Conservation (phyloP, 2,113 vertebrate species). For the Sebastes fasciatus region DNA sequence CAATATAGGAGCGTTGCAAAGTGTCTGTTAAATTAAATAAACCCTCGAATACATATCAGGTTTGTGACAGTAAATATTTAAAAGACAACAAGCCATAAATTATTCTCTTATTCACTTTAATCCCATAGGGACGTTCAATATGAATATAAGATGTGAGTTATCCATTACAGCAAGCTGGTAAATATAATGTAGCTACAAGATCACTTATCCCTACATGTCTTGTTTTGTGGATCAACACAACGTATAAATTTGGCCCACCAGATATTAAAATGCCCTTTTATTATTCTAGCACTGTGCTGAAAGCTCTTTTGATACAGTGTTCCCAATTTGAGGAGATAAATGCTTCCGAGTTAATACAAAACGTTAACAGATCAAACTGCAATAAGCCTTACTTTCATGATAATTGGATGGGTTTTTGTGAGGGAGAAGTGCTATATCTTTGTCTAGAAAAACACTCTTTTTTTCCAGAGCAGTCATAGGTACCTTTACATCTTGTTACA, state of each 20-base stretch:
- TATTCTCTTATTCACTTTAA: background rate
- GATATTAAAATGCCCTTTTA: slow-evolving; percentile 16
- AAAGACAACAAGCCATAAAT: slow-evolving; percentile 9
- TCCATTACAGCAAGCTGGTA: background rate
- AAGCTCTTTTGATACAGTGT: slow-evolving; percentile 2
- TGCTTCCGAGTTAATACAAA: slow-evolving; percentile 32
- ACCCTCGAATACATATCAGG: background rate
- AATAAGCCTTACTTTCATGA: background rate
- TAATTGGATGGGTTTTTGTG: background rate
- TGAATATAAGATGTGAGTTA: background rate
- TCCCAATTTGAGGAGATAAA: slow-evolving; percentile 9
- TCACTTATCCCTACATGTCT: background rate
- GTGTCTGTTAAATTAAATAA: slow-evolving; percentile 18
- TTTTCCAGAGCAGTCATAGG: background rate
- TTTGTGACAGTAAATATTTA: background rate
- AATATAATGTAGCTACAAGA: background rate
- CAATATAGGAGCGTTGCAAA: background rate
- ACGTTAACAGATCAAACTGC: slow-evolving; percentile 4
- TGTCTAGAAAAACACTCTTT: slow-evolving; percentile 17
- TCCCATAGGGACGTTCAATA: background rate
- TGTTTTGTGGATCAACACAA: slow-evolving; percentile 11
- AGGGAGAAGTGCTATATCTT: background rate
- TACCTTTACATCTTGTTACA: slow-evolving; percentile 41
- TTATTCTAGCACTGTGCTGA: slow-evolving; percentile 17
- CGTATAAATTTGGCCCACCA: background rate